These are phyloP conservation scores for Drusus annulatus DNA, from an alignment of 1,140 invertebrate genomes.

Conservation along the genomic window DNA sequence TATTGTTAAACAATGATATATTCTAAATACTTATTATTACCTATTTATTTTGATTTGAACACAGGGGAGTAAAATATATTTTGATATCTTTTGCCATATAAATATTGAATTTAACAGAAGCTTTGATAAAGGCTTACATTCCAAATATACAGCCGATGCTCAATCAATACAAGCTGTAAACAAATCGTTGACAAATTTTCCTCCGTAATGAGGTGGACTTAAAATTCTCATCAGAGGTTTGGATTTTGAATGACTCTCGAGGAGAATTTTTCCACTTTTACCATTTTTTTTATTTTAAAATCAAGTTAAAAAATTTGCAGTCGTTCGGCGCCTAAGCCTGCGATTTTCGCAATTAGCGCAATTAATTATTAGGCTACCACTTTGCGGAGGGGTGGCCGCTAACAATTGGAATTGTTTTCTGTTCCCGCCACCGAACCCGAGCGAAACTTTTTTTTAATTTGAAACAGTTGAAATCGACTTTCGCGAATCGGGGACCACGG, in stretches of 20 bases:
- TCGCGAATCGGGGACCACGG: background rate
- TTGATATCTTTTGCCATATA: no score
- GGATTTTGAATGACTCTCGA: background rate
- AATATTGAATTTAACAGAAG: no score
- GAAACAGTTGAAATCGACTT: background rate
- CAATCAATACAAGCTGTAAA: no score
- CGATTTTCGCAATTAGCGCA: conserved; percentile 38
- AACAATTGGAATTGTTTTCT: conserved; percentile 18
- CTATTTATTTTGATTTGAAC: no score
- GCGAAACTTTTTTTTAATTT: conserved; percentile 24
- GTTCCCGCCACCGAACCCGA: background rate
- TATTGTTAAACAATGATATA: no score
- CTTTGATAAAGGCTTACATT: no score
- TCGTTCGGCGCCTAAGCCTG: background rate
- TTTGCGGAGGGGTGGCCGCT: background rate
- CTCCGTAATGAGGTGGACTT: no score
- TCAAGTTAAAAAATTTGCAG: conserved; percentile 26
- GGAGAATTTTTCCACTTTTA: background rate
- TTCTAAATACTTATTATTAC: no score
- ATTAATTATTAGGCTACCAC: conserved; percentile 31
- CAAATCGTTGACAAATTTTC: no score
- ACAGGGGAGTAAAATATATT: no score
- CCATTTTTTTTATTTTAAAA: conserved; percentile 2
- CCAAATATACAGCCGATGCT: no score
- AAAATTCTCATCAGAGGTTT: no score